Evolutionary conservation across 2,888 invertebrate genomes (phyloP).

Genomic region (Diabrotica balteata): DNA sequence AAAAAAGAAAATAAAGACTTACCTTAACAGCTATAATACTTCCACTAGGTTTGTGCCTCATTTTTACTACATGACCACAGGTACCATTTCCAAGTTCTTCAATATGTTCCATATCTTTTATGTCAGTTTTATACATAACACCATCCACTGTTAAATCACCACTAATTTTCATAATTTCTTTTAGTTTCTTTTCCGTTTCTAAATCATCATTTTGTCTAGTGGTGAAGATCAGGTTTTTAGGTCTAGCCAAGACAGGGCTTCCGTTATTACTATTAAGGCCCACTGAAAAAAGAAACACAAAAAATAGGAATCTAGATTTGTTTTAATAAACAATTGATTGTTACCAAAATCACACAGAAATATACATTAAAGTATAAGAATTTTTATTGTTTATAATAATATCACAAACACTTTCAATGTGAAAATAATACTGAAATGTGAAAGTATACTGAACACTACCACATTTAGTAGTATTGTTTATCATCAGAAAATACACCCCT

Average conservation of each 20-base stretch:
- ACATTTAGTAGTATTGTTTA: too few relatives aligned
- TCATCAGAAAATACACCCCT: too few relatives aligned
- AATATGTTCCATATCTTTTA: constrained; percentile 83
- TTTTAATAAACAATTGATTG: too few relatives aligned
- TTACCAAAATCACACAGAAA: too few relatives aligned
- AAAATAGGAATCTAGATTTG: too few relatives aligned
- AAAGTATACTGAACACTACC: too few relatives aligned
- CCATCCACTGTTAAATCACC: constrained; percentile 87
- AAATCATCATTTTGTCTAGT: constrained; percentile 64
- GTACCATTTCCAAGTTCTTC: constrained; percentile 94
- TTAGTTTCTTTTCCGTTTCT: constrained; percentile 83
- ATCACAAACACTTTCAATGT: too few relatives aligned
- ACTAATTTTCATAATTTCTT: constrained; percentile 92
- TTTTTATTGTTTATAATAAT: too few relatives aligned
- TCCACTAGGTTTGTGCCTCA: constrained; percentile 86
- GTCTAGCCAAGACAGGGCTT: constrained; percentile 64
- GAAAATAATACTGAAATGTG: too few relatives aligned
- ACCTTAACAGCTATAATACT: constrained; percentile 94
- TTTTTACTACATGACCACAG: constrained; percentile 97
- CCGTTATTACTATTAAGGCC: constrained; percentile 41
- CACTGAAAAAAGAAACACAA: constrained; percentile 38
- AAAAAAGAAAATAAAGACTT: constrained; percentile 26
- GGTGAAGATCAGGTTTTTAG: constrained; percentile 68
- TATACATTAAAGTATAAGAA: too few relatives aligned
- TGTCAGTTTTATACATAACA: constrained; percentile 78